phyloP scores from a whole-genome alignment of 2,113 vertebrate species.

The Trogon melanurus region DNA sequence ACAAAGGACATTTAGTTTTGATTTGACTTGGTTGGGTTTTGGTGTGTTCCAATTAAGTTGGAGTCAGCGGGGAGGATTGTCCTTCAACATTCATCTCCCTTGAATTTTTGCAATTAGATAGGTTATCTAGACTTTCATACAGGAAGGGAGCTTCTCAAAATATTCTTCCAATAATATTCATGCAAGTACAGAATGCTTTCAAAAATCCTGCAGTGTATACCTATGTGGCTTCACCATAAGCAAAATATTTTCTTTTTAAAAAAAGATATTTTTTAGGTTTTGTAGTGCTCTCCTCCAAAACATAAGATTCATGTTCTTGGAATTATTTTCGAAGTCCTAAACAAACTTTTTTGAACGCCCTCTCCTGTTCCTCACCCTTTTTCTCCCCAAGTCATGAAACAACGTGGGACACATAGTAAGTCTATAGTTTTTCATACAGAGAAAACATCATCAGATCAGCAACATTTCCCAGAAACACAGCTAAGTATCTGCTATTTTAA shows the following conservation, averaged over 20 bases:
- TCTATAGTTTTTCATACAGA: neutral
- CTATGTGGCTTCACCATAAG: neutral
- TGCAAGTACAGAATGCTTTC: neutral
- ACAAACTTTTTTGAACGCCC: neutral
- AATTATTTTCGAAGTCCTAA: neutral
- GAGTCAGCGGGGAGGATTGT: neutral
- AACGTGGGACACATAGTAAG: neutral
- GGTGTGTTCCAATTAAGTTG: rapidly evolving
- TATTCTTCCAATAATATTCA: neutral
- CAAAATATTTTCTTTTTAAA: neutral
- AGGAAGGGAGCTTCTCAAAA: neutral
- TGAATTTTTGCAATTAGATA: neutral
- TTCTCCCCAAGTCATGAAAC: neutral
- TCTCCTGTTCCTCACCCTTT: neutral
- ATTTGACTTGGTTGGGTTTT: neutral
- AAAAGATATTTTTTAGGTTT: neutral
- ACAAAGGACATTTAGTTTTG: neutral
- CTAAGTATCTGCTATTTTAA: neutral
- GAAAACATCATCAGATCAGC: neutral
- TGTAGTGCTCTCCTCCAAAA: neutral
- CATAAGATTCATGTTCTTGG: neutral
- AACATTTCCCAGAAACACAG: neutral
- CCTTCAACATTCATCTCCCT: neutral
- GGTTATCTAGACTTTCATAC: neutral
- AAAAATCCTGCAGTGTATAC: neutral